Base-by-base conservation (phyloP, 2,113 vertebrate species). In the Talpa occidentalis region DNA sequence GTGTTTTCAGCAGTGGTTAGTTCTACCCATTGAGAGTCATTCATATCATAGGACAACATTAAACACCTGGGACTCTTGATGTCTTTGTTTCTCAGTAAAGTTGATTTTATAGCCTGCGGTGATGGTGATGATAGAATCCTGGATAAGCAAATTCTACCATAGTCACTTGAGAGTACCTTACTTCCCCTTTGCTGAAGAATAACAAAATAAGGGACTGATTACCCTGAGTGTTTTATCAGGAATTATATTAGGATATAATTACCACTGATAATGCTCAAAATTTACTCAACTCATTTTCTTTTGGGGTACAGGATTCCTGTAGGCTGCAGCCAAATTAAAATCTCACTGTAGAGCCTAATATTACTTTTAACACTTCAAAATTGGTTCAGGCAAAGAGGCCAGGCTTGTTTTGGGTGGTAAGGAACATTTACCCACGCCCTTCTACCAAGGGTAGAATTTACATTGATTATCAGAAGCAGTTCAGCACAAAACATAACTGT, bases 131-230 rank as follows among this genome's bases (percentile, higher is more conserved):
- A 70, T 26, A 17, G 49, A 81, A 90, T 94, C 92, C 88, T 93
- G 88, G 92, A 79, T 60, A 88, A 67, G 28, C 79, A 69, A 93
- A 88, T 72, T 96, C 95, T 94, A 94, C 66, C 78, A 79, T 73
- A 92, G 72, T 97, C 98, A 98, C 98, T 98, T 98, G 98, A 98
- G 98, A 98, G 98, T 98, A 98, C 96, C 97, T 98, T 97, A 83
- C 98, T 97, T 83, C 74, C 92, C 52, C 64, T 93, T 88, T 81
- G 59, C 49, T 84, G 52, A 56, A 90, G 67, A 37, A 78, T 97
- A 84, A 83, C 15, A 95, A 66, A 83, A 82, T 40, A 26, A 88
- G 84, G 40, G 79, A 88, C 82, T 81, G 64, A 96, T 73, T 93
- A 80, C n/a, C 70, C 28, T 37, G 54, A 95, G 76, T 64, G 35